Base-by-base conservation (phyloP, 2,113 vertebrate species). In the Dinomys branickii region DNA sequence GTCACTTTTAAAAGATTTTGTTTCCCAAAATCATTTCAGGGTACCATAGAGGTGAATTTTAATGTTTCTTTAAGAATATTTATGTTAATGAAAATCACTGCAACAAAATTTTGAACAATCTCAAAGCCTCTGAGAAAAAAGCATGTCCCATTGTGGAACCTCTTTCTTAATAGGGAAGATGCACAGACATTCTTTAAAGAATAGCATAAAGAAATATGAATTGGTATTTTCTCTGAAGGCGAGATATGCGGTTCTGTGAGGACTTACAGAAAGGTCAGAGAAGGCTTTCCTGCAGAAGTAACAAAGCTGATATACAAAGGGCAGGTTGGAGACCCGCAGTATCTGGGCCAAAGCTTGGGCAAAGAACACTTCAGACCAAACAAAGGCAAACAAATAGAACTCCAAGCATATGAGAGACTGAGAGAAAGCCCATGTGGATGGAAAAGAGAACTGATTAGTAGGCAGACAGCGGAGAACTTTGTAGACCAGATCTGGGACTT, bases 21-120 rank as follows among this genome's bases (percentile, higher is more conserved):
- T 77, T 92, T 94, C 75, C 90, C 11, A 41, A 65, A 91, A 71
- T 88, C 4, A 7, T 77, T 81, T 63, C 52, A 56, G 56, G 69
- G 9, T 59, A 41, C 50, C 56, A 28, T 67, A 35, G 20, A 63
- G 71, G 41, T 87, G n/a, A 63, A 59, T 78, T 63, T 85, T 88
- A 52, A n/a, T 92, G 14, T 26, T 71, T 35, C 86, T 28, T 90
- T 75, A 71, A 65, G 58, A 95, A 69, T 41, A 82, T 77, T 90
- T 88, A 54, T 86, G n/a, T 58, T 96, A 88, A 81, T 88, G 58
- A 90, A 95, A 96, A 86, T 96, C 52, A 84, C 50, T 38, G 41
- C 41, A 58, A 73, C 33, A 94, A 84, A 75, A 91, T 50, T 91
- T 91, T 61, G 58, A 88, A 30, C 81, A 61, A 19, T 47, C 22